These are phyloP conservation scores for Silurus meridionalis DNA, from an alignment of 2,113 vertebrate genomes.

Conservation along the genomic window DNA sequence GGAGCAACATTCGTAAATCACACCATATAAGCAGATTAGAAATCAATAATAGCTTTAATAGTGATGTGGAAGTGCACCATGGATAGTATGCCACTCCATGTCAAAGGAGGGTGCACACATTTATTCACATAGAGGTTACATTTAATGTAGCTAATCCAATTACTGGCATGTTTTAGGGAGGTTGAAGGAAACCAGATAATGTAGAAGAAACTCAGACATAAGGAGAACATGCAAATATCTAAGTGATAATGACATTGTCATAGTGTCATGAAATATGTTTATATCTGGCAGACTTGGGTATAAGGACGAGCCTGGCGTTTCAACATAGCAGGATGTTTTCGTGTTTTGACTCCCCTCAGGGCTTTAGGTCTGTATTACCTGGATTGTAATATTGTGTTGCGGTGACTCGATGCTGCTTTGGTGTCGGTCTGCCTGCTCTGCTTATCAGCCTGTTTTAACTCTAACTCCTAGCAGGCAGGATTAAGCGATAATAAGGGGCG, in stretches of 20 bases:
- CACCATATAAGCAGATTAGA: background rate
- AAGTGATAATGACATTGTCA: background rate
- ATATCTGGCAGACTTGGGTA: background rate
- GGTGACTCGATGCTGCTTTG: background rate
- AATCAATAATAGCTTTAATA: constrained; percentile 9
- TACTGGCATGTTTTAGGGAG: background rate
- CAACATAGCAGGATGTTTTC: background rate
- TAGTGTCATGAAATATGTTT: background rate
- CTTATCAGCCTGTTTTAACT: constrained; percentile 50
- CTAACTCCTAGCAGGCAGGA: constrained; percentile 56
- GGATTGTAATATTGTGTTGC: constrained; percentile 16
- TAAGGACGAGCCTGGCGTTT: background rate
- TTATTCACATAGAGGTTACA: background rate
- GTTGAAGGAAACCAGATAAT: background rate
- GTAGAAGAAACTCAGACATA: background rate
- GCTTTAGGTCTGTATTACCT: constrained; percentile 26
- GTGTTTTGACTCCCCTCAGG: background rate
- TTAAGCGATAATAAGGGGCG: constrained; percentile 58
- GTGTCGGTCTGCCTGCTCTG: constrained; percentile 21
- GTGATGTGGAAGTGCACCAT: background rate
- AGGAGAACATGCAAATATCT: background rate
- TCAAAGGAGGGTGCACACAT: background rate
- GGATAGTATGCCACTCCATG: background rate
- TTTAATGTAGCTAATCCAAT: background rate
- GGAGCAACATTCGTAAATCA: background rate